Evolutionary conservation across 1,140 invertebrate species (phyloP).

Genomic region (Drosophila neocordata): DNA sequence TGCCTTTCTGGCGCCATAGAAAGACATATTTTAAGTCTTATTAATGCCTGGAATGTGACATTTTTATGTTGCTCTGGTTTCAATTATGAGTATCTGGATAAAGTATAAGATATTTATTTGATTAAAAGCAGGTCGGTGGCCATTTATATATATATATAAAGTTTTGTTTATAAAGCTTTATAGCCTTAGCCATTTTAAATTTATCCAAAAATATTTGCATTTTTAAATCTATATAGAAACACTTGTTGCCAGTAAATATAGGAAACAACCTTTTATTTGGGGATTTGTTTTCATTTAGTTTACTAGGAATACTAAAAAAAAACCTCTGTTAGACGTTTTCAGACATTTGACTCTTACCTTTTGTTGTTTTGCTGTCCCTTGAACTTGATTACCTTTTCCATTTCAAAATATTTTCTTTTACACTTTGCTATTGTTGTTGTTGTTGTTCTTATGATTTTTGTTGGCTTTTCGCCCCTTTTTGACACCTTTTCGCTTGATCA

Average conservation of each 20-base stretch:
- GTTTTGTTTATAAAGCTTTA: neutral
- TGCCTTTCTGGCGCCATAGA: conserved; percentile 1
- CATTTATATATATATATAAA: conserved; percentile 2
- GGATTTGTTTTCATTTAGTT: neutral
- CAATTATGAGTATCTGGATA: conserved; percentile 39
- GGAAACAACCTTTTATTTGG: neutral
- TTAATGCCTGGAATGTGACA: conserved; percentile 36
- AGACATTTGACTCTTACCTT: neutral
- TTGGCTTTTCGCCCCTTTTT: conserved; percentile 57
- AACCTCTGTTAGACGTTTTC: neutral
- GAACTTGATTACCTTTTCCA: conserved; percentile 8
- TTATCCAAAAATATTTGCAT: too few relatives aligned
- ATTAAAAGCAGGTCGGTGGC: conserved; percentile 4
- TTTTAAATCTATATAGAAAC: too few relatives aligned
- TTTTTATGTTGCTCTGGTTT: conserved; percentile 44
- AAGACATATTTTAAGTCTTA: conserved; percentile 44
- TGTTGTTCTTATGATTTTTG: conserved; percentile 22
- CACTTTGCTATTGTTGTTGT: conserved; percentile 25
- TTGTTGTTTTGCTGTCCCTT: neutral
- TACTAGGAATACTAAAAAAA: neutral
- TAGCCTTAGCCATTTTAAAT: too few relatives aligned
- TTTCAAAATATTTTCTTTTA: conserved; percentile 32
- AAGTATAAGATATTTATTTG: conserved; percentile 9
- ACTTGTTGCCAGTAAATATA: too few relatives aligned
- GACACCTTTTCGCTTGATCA: conserved; percentile 67